Conservation (phyloP, 2,797 vertebrate genomes). For the Numenius phaeopus region DNA sequence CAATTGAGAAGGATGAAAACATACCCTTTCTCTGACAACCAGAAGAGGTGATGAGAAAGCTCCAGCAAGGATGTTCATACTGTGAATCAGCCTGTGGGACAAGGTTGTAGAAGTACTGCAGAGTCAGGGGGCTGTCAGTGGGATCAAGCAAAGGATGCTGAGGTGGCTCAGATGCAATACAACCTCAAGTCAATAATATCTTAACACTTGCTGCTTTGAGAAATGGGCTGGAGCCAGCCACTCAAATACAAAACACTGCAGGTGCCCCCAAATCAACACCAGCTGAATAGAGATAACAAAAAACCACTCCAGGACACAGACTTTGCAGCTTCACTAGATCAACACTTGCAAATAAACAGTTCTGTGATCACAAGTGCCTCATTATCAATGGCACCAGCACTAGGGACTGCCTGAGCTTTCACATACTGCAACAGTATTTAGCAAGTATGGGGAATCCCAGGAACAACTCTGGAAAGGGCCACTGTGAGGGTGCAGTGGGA, state of each 20-base stretch:
- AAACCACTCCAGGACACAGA: neutral
- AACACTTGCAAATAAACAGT: neutral
- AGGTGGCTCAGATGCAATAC: neutral
- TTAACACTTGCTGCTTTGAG: neutral
- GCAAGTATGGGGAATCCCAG: neutral
- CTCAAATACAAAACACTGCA: neutral
- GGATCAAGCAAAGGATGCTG: neutral
- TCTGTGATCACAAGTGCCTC: neutral
- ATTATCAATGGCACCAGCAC: neutral
- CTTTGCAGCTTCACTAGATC: neutral
- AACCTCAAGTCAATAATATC: neutral
- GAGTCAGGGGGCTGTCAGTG: neutral
- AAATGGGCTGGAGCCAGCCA: neutral
- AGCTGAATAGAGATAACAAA: neutral
- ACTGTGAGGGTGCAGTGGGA: accelerated
- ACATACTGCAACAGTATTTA: neutral
- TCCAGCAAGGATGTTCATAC: neutral
- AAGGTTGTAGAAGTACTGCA: neutral
- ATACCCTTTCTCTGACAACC: neutral
- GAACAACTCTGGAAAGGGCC: neutral
- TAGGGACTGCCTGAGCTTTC: neutral
- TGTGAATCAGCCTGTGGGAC: neutral
- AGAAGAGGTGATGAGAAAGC: neutral
- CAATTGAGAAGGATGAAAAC: neutral
- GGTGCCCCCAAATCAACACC: neutral